These are phyloP conservation scores for Numenius arquata DNA, from an alignment of 2,113 vertebrate species.

Conservation along the genomic window DNA sequence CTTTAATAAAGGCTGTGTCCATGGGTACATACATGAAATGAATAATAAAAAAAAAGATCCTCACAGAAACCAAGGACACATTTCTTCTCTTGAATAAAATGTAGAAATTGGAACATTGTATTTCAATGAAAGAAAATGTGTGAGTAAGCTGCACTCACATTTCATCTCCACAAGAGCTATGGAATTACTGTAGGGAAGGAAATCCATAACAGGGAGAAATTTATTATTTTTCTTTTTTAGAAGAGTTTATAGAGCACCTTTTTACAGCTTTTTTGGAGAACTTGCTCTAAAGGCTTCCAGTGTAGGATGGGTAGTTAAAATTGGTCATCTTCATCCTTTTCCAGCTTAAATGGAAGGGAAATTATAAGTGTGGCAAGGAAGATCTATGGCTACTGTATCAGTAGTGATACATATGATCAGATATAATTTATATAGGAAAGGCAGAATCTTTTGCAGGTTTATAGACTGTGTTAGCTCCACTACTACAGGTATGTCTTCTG, in stretches of 20 bases:
- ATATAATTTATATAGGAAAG: background rate
- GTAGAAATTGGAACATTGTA: background rate
- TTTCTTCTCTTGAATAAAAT: background rate
- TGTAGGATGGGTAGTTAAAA: background rate
- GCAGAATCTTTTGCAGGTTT: background rate
- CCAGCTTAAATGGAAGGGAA: background rate
- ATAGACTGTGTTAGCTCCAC: background rate
- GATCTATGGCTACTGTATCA: background rate
- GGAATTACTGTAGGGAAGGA: fast-evolving
- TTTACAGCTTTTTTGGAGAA: background rate
- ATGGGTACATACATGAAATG: background rate
- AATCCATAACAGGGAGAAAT: background rate
- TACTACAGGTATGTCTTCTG: background rate
- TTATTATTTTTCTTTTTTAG: background rate
- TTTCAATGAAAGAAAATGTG: background rate
- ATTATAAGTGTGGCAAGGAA: background rate
- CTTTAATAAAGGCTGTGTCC: background rate
- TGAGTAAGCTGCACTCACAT: background rate
- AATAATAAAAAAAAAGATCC: background rate
- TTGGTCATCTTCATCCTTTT: background rate
- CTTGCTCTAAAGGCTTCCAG: background rate
- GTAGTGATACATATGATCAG: background rate
- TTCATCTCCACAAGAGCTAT: background rate
- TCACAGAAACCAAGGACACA: background rate
- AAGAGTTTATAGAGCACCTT: background rate